These are phyloP conservation scores for Callitettix versicolor DNA, from an alignment of 1,140 invertebrate genomes.

Conservation along the genomic window DNA sequence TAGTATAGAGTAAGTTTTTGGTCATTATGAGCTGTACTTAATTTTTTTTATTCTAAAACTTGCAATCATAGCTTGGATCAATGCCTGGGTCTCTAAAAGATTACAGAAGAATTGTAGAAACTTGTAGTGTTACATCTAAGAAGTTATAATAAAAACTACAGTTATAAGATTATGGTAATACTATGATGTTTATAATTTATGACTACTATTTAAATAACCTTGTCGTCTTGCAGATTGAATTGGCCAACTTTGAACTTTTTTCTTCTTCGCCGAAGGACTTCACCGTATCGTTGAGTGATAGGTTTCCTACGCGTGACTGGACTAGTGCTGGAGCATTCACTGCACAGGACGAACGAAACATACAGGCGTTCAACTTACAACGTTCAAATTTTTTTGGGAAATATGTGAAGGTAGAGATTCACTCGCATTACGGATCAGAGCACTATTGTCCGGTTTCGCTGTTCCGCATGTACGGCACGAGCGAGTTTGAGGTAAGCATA, in stretches of 20 bases:
- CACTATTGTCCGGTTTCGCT: conserved; percentile 95
- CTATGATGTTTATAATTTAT: no score
- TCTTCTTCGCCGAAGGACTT: conserved; percentile 92
- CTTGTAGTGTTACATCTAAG: no score
- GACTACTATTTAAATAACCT: no score
- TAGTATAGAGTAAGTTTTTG: no score
- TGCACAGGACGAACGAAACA: conserved; percentile 72
- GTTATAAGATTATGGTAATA: no score
- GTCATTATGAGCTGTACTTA: no score
- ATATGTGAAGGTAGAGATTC: conserved; percentile 84
- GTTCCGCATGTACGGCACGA: conserved; percentile 83
- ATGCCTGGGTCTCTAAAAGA: no score
- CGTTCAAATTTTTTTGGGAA: conserved; percentile 81
- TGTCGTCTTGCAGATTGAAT: conserved; percentile 64
- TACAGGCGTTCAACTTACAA: conserved; percentile 77
- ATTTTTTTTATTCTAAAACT: no score
- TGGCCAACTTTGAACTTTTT: conserved; percentile 97
- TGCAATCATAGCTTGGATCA: no score
- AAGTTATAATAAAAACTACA: no score
- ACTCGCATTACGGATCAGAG: conserved; percentile 88
- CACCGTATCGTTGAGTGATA: conserved; percentile 74
- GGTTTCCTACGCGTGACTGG: conserved; percentile 90
- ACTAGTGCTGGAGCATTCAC: conserved; percentile 73
- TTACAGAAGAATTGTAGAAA: no score
- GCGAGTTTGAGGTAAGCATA: conserved; percentile 66